Percentiles rank a stretch among this genome's conserved stretches.
These are phyloP conservation scores for Silurus glanis DNA, from an alignment of 2,113 vertebrate genomes.

Conservation along the genomic window DNA sequence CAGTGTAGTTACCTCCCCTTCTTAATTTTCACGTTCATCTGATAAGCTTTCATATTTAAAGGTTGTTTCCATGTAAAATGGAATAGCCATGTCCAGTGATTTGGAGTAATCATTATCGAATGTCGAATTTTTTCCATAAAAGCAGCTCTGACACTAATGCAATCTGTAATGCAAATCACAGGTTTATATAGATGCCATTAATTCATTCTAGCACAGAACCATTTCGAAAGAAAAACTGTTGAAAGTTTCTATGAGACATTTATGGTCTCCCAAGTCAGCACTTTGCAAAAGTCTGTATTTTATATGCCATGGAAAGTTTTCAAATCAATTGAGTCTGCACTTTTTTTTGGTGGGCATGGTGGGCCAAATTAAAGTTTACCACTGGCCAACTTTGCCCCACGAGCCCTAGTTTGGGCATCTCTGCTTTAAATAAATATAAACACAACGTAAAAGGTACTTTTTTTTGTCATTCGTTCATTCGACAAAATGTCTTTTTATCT, in stretches of 20 bases:
- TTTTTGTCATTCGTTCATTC: neutral
- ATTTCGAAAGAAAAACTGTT: neutral
- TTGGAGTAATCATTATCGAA: neutral
- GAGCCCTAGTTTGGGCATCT: too few relatives aligned
- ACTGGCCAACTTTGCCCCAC: too few relatives aligned
- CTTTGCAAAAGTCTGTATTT: neutral
- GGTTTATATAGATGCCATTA: too few relatives aligned
- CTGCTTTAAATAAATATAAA: neutral
- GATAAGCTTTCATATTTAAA: neutral
- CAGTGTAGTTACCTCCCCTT: neutral
- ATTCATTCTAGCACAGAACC: too few relatives aligned
- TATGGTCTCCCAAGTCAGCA: neutral
- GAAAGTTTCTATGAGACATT: neutral
- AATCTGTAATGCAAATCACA: too few relatives aligned
- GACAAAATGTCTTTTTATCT: neutral
- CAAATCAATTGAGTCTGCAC: neutral
- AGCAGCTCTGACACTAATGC: too few relatives aligned
- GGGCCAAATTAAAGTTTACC: too few relatives aligned
- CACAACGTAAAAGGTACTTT: neutral
- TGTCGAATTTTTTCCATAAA: too few relatives aligned
- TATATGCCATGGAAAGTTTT: neutral
- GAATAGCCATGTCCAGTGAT: neutral
- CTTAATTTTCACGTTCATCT: neutral
- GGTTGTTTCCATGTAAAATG: neutral
- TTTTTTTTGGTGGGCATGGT: too few relatives aligned